Conservation (phyloP, 2,888 invertebrate genomes). For the Epistrophe grossulariae region DNA sequence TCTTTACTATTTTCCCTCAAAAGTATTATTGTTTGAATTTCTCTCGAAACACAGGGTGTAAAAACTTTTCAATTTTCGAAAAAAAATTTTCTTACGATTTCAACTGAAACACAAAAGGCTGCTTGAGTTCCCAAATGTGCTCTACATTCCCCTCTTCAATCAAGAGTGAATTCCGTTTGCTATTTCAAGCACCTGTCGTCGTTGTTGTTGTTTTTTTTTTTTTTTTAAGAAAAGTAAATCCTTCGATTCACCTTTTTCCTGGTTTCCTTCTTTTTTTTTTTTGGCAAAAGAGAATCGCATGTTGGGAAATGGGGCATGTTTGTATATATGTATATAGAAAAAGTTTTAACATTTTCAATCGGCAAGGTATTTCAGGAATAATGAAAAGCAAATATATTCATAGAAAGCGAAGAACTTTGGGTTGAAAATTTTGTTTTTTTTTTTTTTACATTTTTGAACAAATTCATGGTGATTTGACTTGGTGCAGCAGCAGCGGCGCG, state of each 20-base stretch:
- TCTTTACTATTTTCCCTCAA: neutral
- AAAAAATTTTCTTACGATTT: slow-evolving; percentile 33
- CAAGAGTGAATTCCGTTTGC: slow-evolving; percentile 52
- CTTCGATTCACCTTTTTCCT: slow-evolving; percentile 27
- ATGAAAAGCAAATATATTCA: slow-evolving; percentile 64
- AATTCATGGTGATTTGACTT: slow-evolving; percentile 27
- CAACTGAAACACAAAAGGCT: neutral
- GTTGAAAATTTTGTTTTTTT: slow-evolving; percentile 16
- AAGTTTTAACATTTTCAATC: slow-evolving; percentile 35
- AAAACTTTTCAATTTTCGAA: slow-evolving; percentile 39
- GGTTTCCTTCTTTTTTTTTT: neutral
- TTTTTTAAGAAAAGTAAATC: slow-evolving; percentile 31
- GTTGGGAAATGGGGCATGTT: slow-evolving; percentile 62
- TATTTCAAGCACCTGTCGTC: slow-evolving; percentile 39
- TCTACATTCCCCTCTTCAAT: slow-evolving; percentile 35
- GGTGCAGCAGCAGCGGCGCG: neutral
- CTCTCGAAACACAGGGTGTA: neutral
- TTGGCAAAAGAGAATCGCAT: slow-evolving; percentile 22
- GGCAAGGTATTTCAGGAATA: slow-evolving; percentile 25
- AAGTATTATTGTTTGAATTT: neutral
- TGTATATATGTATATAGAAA: slow-evolving; percentile 24
- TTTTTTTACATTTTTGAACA: slow-evolving; percentile 7
- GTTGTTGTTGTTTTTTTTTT: slow-evolving; percentile 23
- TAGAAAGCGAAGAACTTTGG: slow-evolving; percentile 49
- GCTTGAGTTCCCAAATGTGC: slow-evolving; percentile 23